A percentile compares a stretch with the other conserved stretches of the same genome.
Conservation (phyloP, 2,888 invertebrate species). For the Resseliella maxima region DNA sequence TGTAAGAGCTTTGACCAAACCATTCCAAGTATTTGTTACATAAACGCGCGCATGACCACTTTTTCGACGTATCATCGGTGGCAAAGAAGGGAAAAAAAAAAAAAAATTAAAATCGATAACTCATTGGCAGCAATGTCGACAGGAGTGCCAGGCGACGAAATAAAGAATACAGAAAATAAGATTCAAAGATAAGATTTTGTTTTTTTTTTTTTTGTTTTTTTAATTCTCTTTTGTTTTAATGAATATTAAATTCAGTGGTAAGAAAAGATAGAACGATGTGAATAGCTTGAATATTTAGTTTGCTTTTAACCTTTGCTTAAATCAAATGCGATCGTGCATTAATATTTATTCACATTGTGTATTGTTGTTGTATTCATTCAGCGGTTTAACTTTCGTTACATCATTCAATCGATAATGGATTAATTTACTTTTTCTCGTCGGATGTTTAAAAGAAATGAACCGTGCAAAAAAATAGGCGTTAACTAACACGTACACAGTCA, state of each 20-base stretch:
- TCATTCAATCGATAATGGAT: slow-evolving; percentile 54
- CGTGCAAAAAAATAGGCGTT: slow-evolving; percentile 17
- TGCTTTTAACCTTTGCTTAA: slow-evolving; percentile 35
- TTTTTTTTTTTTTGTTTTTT: background rate
- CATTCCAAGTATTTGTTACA: background rate
- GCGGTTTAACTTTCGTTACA: slow-evolving; percentile 39
- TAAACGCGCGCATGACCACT: background rate
- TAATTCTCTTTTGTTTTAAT: slow-evolving; percentile 11
- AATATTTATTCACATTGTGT: slow-evolving; percentile 26
- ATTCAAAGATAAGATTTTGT: slow-evolving; percentile 32
- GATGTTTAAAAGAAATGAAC: background rate
- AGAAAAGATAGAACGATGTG: slow-evolving; percentile 4
- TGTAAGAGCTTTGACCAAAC: slow-evolving; percentile 20
- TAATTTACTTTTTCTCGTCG: slow-evolving; percentile 48
- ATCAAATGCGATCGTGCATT: background rate
- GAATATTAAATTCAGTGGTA: slow-evolving; percentile 54
- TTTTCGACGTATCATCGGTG: slow-evolving; percentile 14
- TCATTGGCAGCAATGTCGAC: slow-evolving; percentile 15
- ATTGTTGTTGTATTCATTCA: background rate
- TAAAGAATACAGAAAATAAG: slow-evolving; percentile 22
- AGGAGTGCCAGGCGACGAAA: slow-evolving; percentile 1
- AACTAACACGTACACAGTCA: slow-evolving; percentile 21
- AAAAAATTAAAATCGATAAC: background rate
- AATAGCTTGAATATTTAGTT: slow-evolving; percentile 32
- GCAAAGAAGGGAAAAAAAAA: background rate